Evolutionary conservation across 2,888 invertebrate species (phyloP).

Genomic region (Leptothorax acervorum): DNA sequence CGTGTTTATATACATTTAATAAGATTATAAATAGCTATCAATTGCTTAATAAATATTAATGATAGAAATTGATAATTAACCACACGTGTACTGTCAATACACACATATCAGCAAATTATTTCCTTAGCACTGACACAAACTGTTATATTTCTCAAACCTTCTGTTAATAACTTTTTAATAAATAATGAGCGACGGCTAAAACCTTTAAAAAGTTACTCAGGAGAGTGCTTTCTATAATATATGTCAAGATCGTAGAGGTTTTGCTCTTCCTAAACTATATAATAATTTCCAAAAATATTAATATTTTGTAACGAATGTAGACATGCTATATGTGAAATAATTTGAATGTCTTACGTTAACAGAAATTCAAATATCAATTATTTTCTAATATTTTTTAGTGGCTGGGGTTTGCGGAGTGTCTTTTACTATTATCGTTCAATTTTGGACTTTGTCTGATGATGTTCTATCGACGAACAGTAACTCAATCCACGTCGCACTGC

Average conservation of each 20-base stretch:
- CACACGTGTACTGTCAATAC: too few relatives aligned
- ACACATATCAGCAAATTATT: too few relatives aligned
- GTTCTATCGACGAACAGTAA: neutral
- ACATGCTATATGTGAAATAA: neutral
- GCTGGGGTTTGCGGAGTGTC: too few relatives aligned
- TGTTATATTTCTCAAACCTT: too few relatives aligned
- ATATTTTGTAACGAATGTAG: neutral
- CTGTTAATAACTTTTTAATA: too few relatives aligned
- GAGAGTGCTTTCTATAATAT: too few relatives aligned
- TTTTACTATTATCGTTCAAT: neutral
- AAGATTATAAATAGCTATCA: neutral
- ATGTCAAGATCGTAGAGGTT: too few relatives aligned
- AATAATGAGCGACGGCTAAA: too few relatives aligned
- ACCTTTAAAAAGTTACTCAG: too few relatives aligned
- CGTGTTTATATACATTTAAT: neutral
- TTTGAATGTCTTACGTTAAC: neutral
- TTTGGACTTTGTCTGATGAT: neutral
- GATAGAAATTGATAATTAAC: neutral
- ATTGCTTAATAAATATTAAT: neutral
- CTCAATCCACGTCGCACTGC: neutral
- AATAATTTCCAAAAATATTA: neutral
- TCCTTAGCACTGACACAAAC: too few relatives aligned
- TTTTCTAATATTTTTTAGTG: slow-evolving; percentile 1
- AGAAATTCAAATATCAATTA: neutral
- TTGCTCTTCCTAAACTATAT: too few relatives aligned